These are phyloP conservation scores for Darevskia mixta DNA, from an alignment of 2,797 vertebrate genomes.

Conservation along the genomic window DNA sequence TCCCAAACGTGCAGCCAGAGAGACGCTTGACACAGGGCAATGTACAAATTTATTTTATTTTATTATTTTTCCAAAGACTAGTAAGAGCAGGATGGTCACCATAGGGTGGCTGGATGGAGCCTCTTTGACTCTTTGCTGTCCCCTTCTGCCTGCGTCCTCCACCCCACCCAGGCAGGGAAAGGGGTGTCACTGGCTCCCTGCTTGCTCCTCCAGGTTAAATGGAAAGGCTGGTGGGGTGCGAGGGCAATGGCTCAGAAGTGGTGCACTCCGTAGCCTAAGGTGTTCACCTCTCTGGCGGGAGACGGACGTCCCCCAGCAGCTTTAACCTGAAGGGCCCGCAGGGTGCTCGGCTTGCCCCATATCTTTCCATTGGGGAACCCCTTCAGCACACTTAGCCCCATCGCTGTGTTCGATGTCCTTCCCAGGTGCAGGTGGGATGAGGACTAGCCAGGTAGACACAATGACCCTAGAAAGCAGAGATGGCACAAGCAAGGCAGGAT, in stretches of 20 bases:
- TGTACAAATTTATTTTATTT: constrained; percentile 79
- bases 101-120: constrained; percentile 55
- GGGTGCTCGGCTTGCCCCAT: neutral
- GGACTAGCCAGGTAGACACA: constrained; percentile 1
- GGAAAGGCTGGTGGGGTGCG: neutral
- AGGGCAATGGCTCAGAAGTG: neutral
- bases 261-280: neutral
- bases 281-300: neutral
- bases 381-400: neutral
- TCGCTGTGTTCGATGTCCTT: constrained; percentile 7
- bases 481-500: neutral
- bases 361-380: constrained; percentile 1
- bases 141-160: constrained; percentile 19
- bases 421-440: constrained; percentile 33
- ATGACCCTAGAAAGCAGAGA: constrained; percentile 17
- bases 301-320: neutral
- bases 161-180: constrained; percentile 16
- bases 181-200: neutral
- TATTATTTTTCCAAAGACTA: constrained; percentile 72
- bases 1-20: neutral
- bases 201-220: constrained; percentile 5
- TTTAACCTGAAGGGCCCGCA: neutral
- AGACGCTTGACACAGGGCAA: constrained; percentile 53
- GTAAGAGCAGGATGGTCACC: constrained; percentile 79
- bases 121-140: constrained; percentile 8